phyloP scores from a whole-genome alignment of 2,888 invertebrate genomes.

The Drosophila fungiperda region DNA sequence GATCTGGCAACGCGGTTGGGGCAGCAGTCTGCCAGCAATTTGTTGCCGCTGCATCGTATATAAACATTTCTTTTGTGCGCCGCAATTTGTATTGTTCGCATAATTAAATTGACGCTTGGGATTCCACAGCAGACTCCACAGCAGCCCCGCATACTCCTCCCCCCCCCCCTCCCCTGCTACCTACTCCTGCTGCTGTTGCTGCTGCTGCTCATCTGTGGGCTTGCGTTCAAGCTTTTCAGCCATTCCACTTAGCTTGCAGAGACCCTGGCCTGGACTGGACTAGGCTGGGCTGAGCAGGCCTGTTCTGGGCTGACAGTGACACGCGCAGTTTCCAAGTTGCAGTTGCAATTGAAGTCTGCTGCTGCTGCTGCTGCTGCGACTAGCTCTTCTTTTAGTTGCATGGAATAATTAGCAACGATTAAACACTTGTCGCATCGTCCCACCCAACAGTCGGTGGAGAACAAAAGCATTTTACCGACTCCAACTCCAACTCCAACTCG shows the following conservation, averaged over 20 bases:
- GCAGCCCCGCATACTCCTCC: neutral
- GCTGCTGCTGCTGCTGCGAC: constrained; percentile 1
- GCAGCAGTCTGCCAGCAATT: constrained; percentile 52
- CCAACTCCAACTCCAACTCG: constrained; percentile 1
- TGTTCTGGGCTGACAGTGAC: constrained; percentile 63
- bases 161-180: neutral
- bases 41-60: constrained; percentile 64
- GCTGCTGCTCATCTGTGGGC: neutral
- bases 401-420: constrained; percentile 79
- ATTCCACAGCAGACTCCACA: constrained; percentile 55
- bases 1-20: constrained; percentile 25
- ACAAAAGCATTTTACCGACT: constrained; percentile 74
- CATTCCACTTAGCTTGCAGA: constrained; percentile 4
- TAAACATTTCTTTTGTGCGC: constrained; percentile 72
- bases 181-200: neutral
- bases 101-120: constrained; percentile 81
- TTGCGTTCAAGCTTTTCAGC: constrained; percentile 1
- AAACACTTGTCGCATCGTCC: constrained; percentile 79
- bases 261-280: constrained; percentile 7
- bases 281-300: neutral
- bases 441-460: constrained; percentile 62
- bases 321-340: constrained; percentile 60
- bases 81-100: constrained; percentile 80
- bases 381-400: constrained; percentile 9
- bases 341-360: constrained; percentile 17